Evolutionary conservation across 2,113 vertebrate species (phyloP), one percentile per base, ranked within the genome.

Genomic region (Pungitius pungitius): DNA sequence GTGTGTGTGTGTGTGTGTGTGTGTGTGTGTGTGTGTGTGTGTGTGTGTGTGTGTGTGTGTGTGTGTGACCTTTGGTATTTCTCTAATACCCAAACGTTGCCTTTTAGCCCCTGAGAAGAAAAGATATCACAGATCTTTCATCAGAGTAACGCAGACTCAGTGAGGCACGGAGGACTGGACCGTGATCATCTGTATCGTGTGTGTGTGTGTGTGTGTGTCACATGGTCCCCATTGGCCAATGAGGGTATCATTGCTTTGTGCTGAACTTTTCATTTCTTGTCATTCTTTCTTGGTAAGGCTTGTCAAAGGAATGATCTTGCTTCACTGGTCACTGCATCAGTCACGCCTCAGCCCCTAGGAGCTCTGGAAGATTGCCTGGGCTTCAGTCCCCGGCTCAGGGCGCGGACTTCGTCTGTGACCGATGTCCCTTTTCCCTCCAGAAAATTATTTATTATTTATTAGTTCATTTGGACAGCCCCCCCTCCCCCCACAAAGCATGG

Each of bases 221-320:
- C 62, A 56, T 82, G 77, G 64, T 51, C 60, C 27, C 49, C 17
- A 14, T 60, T 63, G 51, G 37, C 75, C 71, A 73, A 82, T 86
- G 62, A 76, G 69, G 54, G 40, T 83, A 72, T 82, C 40, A 66
- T 84, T 83, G 59, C 52, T 86, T 89, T 84, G 60, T 87, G 78
- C 75, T 87, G 72, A 86, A 83, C 73, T 82, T 92, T 88, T 88
- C 62, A 89, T 90, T 85, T 71, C 57, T 75, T 69, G 77, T 87
- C 82, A 60, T 78, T 86, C 84, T 85, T 82, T 84, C 80, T 88
- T 88, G 70, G 73, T 47, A 22, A 74, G 85, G 78, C 87, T 88
- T 91, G 88, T 92, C 91, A 93, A 82, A 92, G 78, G 85, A 88
- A 92, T 91, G 40, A 87, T 90, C 84, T 87, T 83, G 88, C 90